Base-by-base conservation (phyloP, 64 coral and sea anemone genomes). In the Porites australiensis region DNA sequence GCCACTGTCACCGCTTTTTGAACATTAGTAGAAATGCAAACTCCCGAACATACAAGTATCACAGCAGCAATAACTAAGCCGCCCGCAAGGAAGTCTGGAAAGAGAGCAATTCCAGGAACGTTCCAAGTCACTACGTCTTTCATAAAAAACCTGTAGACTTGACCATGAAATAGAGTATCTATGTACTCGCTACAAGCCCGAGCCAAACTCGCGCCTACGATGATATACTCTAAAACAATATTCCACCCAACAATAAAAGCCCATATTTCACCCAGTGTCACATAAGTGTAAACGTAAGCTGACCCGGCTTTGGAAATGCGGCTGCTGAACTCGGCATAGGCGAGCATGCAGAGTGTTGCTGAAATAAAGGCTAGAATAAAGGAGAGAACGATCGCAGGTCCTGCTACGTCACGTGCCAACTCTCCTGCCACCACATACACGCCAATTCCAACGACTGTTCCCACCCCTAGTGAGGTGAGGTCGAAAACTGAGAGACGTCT, bases 211-310 rank as follows among this genome's bases (percentile, higher is more conserved):
- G 88, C 88, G 19, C 47, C 20, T 5, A 44, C 79, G 46, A 90
- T 70, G 16, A 81, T 79, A 23, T 90, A 81, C 53, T 90, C 76
- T 55, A 81, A 70, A 50, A 81, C 53, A 44, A 90, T 16, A 37
- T 79, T 90, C 88, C 88, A 90, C 1, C 88, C 88, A 0, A 90
- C 77, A 18, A 90, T 58, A 57, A 90, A 90, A 5, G 88, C 88
- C 76, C 88, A 90, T 70, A 90, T 90, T 90, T 90, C 76, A 68
- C 88, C 88, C 16, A 90, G 63, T 2, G 75, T 60, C 3, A 81
- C 55, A 45, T 90, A 90, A 23, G 88, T 90, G 49, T 90, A 90
- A 23, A 70, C 9, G 60, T 90, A 90, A 6, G 88, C 62, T 43
- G 88, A 90, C 7, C 88, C 88, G 3, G 76, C 88, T 43, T 81